A percentile compares a stretch with the other conserved stretches of the same genome.
phyloP scores from a whole-genome alignment of 1,140 invertebrate species.

The Octopus bimaculoides region DNA sequence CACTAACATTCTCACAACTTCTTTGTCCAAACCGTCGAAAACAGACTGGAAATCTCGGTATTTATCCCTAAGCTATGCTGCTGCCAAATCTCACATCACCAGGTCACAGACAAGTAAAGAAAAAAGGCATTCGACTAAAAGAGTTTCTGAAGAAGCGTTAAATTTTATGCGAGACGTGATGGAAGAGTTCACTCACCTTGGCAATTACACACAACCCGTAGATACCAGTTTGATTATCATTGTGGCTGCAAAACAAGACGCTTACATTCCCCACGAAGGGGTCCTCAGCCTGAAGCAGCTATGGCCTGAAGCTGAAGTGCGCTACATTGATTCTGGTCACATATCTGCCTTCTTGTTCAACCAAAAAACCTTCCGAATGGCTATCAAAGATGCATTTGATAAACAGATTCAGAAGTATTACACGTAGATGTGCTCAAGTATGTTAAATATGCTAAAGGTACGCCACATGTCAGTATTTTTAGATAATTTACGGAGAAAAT shows the following conservation, averaged over 20 bases:
- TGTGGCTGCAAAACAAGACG: slow-evolving; percentile 69
- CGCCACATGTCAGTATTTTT: too few species aligned
- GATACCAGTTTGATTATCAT: slow-evolving; percentile 66
- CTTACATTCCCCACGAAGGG: slow-evolving; percentile 85
- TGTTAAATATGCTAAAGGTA: too few species aligned
- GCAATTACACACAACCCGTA: slow-evolving; percentile 79
- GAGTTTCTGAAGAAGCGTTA: slow-evolving; percentile 49
- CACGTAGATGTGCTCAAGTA: not conserved
- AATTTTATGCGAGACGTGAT: slow-evolving; percentile 97
- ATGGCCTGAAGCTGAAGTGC: slow-evolving; percentile 87
- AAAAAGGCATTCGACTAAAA: not conserved
- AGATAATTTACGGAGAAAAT: too few species aligned
- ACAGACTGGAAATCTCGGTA: not conserved
- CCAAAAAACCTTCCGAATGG: slow-evolving; percentile 78
- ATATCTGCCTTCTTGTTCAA: slow-evolving; percentile 85
- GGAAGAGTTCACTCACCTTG: slow-evolving; percentile 97
- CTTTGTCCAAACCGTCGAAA: not conserved
- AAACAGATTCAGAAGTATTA: slow-evolving; percentile 60
- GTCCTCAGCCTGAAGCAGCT: slow-evolving; percentile 79
- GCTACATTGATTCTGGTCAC: slow-evolving; percentile 83
- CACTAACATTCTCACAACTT: not conserved
- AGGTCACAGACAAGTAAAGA: not conserved
- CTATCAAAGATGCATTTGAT: slow-evolving; percentile 58
- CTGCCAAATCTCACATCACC: slow-evolving; percentile 21
- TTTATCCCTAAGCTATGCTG: slow-evolving; percentile 3